Percentiles rank a stretch among this genome's conserved stretches.
Evolutionary conservation across 2,888 invertebrate species (phyloP).

Genomic region (Drosophila yooni): DNA sequence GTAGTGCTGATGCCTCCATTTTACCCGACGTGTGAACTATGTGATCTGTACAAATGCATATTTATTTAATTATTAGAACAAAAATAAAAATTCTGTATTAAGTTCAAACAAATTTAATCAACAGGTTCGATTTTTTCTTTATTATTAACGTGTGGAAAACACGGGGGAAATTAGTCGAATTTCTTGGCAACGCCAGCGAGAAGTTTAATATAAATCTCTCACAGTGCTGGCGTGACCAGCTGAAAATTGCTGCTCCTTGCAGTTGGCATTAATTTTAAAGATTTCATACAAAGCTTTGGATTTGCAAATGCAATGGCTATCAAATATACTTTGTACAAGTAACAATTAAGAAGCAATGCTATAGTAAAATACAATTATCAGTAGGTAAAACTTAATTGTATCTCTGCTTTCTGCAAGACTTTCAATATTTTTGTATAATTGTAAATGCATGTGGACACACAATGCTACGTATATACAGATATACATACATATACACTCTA

Average conservation of each 20-base stretch:
- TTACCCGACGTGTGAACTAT: slow-evolving; percentile 14
- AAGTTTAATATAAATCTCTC: slow-evolving; percentile 85
- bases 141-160: slow-evolving; percentile 30
- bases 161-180: slow-evolving; percentile 44
- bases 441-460: slow-evolving; percentile 53
- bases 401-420: slow-evolving; percentile 40
- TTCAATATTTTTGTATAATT: slow-evolving; percentile 61
- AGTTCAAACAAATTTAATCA: slow-evolving; percentile 4
- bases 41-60: not conserved
- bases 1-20: slow-evolving; percentile 38
- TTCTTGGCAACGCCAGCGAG: slow-evolving; percentile 61
- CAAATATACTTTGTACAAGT: slow-evolving; percentile 38
- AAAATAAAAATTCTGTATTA: not conserved
- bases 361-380: slow-evolving; percentile 62
- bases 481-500: slow-evolving; percentile 38
- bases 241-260: slow-evolving; percentile 46
- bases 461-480: not conserved
- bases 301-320: slow-evolving; percentile 46
- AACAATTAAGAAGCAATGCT: slow-evolving; percentile 34
- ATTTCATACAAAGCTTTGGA: slow-evolving; percentile 51
- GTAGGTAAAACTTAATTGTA: slow-evolving; percentile 71
- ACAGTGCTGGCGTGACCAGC: slow-evolving; percentile 41
- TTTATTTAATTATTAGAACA: not conserved
- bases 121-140: slow-evolving; percentile 29
- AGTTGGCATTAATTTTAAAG: slow-evolving; percentile 44